phyloP scores from a whole-genome alignment of 2,888 invertebrate species.

The Tenthredo livida region DNA sequence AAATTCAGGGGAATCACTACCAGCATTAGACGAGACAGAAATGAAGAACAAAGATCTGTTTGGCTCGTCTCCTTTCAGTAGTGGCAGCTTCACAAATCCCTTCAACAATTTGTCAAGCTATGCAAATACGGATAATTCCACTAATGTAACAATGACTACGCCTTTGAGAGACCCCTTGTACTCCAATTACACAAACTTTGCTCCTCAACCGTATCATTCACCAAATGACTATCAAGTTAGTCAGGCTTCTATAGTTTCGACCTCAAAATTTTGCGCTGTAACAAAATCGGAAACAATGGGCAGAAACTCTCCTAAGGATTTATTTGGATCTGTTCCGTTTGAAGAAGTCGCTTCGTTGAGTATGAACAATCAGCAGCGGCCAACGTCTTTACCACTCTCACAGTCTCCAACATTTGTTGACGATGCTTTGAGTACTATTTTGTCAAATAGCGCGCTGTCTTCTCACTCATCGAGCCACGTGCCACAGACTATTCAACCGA shows the following conservation, averaged over 20 bases:
- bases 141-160: constrained; percentile 41
- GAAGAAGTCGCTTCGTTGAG: constrained; percentile 72
- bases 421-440: constrained; percentile 62
- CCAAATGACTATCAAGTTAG: constrained; percentile 49
- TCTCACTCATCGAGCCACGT: constrained; percentile 49
- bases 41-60: constrained; percentile 72
- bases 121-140: constrained; percentile 41
- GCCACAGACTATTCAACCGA: constrained; percentile 53
- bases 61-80: constrained; percentile 76
- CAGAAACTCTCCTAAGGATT: constrained; percentile 66
- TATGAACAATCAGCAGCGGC: constrained; percentile 67
- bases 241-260: constrained; percentile 49
- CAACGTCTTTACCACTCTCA: constrained; percentile 71
- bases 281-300: constrained; percentile 68
- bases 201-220: constrained; percentile 53
- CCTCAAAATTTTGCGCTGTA: constrained; percentile 70
- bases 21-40: constrained; percentile 54
- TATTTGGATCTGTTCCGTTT: constrained; percentile 76
- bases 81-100: constrained; percentile 72
- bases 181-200: constrained; percentile 54
- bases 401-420: constrained; percentile 70
- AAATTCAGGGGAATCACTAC: constrained; percentile 9
- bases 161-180: constrained; percentile 56
- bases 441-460: constrained; percentile 62
- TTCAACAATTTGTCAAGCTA: constrained; percentile 65